These are phyloP conservation scores for Drosophila nebulosa DNA, from an alignment of 1,140 invertebrate genomes.

Conservation along the genomic window DNA sequence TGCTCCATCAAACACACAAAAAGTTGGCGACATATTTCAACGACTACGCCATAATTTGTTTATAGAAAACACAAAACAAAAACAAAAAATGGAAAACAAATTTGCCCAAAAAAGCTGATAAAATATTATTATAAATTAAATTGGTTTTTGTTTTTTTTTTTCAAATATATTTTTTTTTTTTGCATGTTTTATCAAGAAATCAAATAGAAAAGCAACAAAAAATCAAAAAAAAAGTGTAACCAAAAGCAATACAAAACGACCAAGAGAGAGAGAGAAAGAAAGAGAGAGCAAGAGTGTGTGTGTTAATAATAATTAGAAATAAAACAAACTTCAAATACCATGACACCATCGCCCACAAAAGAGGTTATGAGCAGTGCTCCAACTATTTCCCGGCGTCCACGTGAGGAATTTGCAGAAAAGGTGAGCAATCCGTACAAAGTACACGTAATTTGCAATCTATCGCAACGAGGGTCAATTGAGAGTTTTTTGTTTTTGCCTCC, in stretches of 20 bases:
- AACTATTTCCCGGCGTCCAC: constrained; percentile 72
- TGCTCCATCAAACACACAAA: constrained; percentile 7
- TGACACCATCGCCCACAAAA: constrained; percentile 77
- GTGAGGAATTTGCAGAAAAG: constrained; percentile 77
- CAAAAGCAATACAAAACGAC: constrained; percentile 57
- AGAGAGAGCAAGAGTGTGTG: too few species aligned
- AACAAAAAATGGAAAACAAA: constrained; percentile 8
- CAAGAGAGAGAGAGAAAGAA: constrained; percentile 4
- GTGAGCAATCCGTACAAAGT: constrained; percentile 51
- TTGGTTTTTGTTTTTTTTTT: constrained; percentile 26
- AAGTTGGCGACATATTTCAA: constrained; percentile 49
- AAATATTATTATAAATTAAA: constrained; percentile 32
- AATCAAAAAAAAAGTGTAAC: constrained; percentile 41
- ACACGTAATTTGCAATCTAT: background rate
- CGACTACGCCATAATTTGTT: constrained; percentile 65
- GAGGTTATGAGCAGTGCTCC: constrained; percentile 64
- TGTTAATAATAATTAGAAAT: constrained; percentile 2
- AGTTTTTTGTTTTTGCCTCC: too few species aligned
- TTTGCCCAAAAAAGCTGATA: constrained; percentile 43
- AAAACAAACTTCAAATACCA: constrained; percentile 12
- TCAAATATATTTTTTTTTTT: constrained; percentile 14
- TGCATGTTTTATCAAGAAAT: constrained; percentile 23
- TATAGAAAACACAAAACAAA: constrained; percentile 36
- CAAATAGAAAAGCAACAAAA: constrained; percentile 10
- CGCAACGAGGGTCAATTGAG: background rate